phyloP scores from a whole-genome alignment of 2,888 invertebrate species.

The Troglohyphantes excavatus region DNA sequence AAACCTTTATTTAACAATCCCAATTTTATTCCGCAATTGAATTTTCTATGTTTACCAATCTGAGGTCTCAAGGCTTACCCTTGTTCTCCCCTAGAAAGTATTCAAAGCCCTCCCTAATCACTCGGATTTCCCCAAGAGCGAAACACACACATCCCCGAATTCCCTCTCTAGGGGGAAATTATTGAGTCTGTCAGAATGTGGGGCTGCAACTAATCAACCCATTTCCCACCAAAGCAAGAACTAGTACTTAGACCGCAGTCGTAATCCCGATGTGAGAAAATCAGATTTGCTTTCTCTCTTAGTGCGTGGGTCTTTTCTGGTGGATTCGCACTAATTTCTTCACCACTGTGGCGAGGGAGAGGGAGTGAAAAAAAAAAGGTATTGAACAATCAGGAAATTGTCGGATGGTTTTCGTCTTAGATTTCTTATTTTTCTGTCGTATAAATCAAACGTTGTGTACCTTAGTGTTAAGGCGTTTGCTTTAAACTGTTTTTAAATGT shows the following conservation, averaged over 20 bases:
- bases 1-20: too few species aligned
- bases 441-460: neutral
- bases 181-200: constrained; percentile 55
- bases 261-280: constrained; percentile 66
- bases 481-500: neutral
- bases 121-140: neutral
- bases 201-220: constrained; percentile 60
- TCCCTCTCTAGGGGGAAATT: constrained; percentile 39
- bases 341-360: neutral
- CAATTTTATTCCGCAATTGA: too few species aligned
- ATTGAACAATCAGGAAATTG: neutral
- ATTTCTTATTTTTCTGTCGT: neutral
- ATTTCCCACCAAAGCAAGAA: neutral
- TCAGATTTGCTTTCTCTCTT: constrained; percentile 55
- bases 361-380: constrained; percentile 6
- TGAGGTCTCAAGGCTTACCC: neutral
- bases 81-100: constrained; percentile 1
- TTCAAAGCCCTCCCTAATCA: constrained; percentile 42
- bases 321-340: constrained; percentile 51
- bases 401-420: constrained; percentile 23
- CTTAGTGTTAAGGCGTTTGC: neutral
- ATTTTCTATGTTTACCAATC: neutral
- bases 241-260: neutral
- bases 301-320: constrained; percentile 38
- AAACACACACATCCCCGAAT: constrained; percentile 10